Percentiles rank a stretch among this genome's conserved stretches.
These are phyloP conservation scores for Leptosomus discolor DNA, from an alignment of 2,113 vertebrate species.

Conservation along the genomic window DNA sequence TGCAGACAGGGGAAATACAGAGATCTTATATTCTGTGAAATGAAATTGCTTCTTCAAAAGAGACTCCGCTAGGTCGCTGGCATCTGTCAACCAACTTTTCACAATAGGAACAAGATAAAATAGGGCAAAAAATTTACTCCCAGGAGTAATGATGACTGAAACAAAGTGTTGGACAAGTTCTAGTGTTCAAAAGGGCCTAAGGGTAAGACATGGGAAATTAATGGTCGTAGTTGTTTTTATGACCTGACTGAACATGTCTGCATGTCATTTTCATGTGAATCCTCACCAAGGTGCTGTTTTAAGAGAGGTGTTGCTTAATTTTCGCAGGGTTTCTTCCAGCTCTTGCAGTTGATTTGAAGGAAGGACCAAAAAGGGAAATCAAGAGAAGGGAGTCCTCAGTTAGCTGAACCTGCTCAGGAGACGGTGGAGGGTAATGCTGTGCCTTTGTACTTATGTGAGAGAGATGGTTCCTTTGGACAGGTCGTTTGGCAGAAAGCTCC, in stretches of 20 bases:
- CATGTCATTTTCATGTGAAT: not conserved
- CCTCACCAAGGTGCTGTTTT: not conserved
- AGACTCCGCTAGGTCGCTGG: not conserved
- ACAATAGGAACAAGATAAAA: not conserved
- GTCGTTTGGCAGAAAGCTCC: not conserved
- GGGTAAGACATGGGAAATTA: not conserved
- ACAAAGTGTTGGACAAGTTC: not conserved
- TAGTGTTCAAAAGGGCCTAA: not conserved
- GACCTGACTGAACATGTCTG: not conserved
- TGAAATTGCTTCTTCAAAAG: not conserved
- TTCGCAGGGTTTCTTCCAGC: not conserved
- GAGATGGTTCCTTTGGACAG: not conserved
- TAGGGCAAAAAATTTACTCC: not conserved
- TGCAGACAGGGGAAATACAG: not conserved
- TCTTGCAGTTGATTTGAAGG: not conserved
- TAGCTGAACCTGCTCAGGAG: not conserved
- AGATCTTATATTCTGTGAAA: not conserved
- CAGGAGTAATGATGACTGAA: not conserved
- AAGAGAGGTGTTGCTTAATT: not conserved
- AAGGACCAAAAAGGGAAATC: not conserved
- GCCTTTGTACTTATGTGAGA: not conserved
- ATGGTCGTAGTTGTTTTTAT: not conserved
- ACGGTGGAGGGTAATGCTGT: not conserved
- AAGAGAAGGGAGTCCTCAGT: not conserved
- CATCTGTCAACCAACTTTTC: not conserved